A percentile compares a stretch with the other conserved stretches of the same genome.
These are phyloP conservation scores for Collichthys lucidus DNA, from an alignment of 2,113 vertebrate species.

Conservation along the genomic window DNA sequence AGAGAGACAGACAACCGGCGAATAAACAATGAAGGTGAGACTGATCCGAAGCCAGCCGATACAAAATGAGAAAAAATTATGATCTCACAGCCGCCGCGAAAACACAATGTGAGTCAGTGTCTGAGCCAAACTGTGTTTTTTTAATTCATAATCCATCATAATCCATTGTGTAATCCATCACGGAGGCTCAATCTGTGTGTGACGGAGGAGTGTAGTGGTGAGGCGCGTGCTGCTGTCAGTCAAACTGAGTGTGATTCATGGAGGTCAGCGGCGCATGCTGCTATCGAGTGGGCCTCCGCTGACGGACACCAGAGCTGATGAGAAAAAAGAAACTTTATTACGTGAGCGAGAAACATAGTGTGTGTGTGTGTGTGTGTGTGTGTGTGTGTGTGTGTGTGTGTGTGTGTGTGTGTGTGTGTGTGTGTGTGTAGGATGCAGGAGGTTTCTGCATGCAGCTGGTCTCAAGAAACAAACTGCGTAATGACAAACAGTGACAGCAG, in stretches of 20 bases:
- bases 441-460: conserved; percentile 3
- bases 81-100: conserved; percentile 25
- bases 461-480: neutral
- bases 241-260: conserved; percentile 54
- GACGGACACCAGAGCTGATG: conserved; percentile 20
- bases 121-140: conserved; percentile 32
- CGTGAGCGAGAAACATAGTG: conserved; percentile 7
- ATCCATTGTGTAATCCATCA: conserved; percentile 73
- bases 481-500: conserved; percentile 10
- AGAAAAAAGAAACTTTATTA: conserved; percentile 32
- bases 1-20: conserved; percentile 15
- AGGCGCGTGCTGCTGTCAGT: conserved; percentile 56
- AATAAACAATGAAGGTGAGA: conserved; percentile 33
- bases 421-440: neutral
- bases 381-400: neutral
- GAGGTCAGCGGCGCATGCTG: conserved; percentile 55
- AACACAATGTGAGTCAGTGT: conserved; percentile 22
- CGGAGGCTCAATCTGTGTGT: conserved; percentile 62
- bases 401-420: neutral
- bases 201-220: conserved; percentile 42
- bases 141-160: conserved; percentile 69
- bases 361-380: neutral
- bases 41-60: conserved; percentile 11
- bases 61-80: conserved; percentile 1
- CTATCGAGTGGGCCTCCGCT: conserved; percentile 39